phyloP scores from a whole-genome alignment of 2,888 invertebrate species.

The Platycheirus rosarum region DNA sequence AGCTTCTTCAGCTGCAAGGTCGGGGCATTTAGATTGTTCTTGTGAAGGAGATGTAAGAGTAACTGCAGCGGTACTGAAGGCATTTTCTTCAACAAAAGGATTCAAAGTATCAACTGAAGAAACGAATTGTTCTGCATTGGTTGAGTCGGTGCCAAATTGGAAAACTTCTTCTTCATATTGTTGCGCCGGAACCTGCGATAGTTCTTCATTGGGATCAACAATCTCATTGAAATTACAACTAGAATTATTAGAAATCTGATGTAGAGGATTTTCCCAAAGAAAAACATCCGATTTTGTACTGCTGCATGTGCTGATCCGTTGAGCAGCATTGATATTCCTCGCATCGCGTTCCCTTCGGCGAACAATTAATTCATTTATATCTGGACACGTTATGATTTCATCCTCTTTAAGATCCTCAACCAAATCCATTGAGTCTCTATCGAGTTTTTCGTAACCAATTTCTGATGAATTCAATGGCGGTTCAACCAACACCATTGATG shows the following conservation, averaged over 20 bases:
- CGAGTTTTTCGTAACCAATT: conserved; percentile 81
- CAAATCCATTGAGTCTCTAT: conserved; percentile 81
- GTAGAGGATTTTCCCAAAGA: conserved; percentile 91
- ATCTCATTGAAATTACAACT: conserved; percentile 75
- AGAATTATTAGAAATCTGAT: conserved; percentile 83
- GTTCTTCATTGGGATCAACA: conserved; percentile 27
- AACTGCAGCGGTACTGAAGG: conserved; percentile 56
- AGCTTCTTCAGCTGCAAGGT: conserved; percentile 78
- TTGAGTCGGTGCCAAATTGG: conserved; percentile 45
- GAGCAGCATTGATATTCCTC: conserved; percentile 78
- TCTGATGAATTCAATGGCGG: conserved; percentile 75
- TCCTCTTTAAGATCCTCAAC: conserved; percentile 80
- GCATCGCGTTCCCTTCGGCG: conserved; percentile 77
- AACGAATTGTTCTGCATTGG: conserved; percentile 34
- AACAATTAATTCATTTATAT: conserved; percentile 79
- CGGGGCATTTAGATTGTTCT: conserved; percentile 74
- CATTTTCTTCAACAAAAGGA: conserved; percentile 78
- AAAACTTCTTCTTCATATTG: conserved; percentile 63
- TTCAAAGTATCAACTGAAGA: conserved; percentile 75
- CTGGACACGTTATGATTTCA: conserved; percentile 80
- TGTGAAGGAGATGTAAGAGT: conserved; percentile 57
- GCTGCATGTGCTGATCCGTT: conserved; percentile 76
- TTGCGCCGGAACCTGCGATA: background rate
- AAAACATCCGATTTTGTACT: conserved; percentile 87
- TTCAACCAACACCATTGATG: conserved; percentile 62